Base-by-base conservation (phyloP, 2,113 vertebrate species). In the Festucalex cinctus region DNA sequence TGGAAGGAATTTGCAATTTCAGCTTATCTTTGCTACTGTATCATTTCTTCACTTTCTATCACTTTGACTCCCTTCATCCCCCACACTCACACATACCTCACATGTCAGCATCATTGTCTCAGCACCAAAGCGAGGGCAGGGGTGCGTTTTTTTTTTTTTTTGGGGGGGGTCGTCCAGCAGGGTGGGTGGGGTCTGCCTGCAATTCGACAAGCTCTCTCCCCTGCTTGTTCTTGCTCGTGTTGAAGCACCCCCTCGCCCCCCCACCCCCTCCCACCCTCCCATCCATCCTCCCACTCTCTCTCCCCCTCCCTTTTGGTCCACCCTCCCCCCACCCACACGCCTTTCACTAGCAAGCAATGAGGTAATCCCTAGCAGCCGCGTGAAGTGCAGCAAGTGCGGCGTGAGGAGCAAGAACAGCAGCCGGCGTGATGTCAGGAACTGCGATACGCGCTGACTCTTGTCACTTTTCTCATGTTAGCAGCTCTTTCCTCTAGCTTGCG, bases 271-370 rank as follows among this genome's bases (percentile, higher is more conserved):
- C 5, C n/a, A 6, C 61, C 41, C 59, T 32, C 0, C 71, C 66
- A 58, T 61, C 74, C 71, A 72, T 63, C 83, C 67, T 65, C 22
- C 76, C 70, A 69, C 9, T n/a, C 75, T 22, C 63, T 6, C 62
- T 13, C 43, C 65, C 69, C 0, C 72, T 76, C 83, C 69, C 78
- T 67, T 80, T n/a, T 76, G 73, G 76, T 69, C 82, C 82, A 81
- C 86, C 87, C 88, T 84, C 90, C 89, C 88, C 85, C 89, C 84
- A 86, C 87, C 87, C 90, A 84, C 89, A 77, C 88, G 81, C 86
- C 88, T 90, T 91, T 92, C 91, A 91, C 90, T 89, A 88, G 88
- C 89, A 87, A 91, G 86, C 90, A 88, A 92, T 93, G 92, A 92
- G 92, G 92, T 92, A 93, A 92, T 93, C 91, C 90, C 88, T 91